Percentiles rank a stretch among this genome's conserved stretches.
phyloP scores from a whole-genome alignment of 2,113 vertebrate species.

The Erythrocercus mccallii region DNA sequence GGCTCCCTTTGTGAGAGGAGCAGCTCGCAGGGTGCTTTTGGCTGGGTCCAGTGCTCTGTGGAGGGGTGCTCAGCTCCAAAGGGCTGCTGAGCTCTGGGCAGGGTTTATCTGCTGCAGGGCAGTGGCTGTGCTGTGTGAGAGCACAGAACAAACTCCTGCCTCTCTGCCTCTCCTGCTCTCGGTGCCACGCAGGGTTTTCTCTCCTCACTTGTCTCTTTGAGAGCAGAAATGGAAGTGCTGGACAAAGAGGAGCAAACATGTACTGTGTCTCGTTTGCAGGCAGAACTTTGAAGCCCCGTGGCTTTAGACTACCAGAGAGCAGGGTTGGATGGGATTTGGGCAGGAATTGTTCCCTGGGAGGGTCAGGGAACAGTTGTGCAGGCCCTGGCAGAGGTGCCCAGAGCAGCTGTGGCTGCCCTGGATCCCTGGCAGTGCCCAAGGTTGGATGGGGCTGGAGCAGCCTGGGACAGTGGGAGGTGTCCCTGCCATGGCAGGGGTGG shows the following conservation, averaged over 20 bases:
- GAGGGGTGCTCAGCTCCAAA: background rate
- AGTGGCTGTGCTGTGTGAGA: background rate
- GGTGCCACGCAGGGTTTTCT: background rate
- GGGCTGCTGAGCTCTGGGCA: background rate
- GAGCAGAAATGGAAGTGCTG: background rate
- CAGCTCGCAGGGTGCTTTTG: background rate
- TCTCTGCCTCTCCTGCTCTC: background rate
- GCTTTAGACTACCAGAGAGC: background rate
- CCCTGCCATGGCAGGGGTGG: background rate
- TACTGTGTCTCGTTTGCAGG: fast-evolving
- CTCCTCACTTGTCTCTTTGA: no score
- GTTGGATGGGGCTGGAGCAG: fast-evolving
- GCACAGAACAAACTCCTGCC: background rate
- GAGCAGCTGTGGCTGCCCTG: background rate
- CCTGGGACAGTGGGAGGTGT: background rate
- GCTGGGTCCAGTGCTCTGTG: background rate
- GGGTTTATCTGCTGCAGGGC: background rate
- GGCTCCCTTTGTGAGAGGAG: background rate
- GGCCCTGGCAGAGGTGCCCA: background rate
- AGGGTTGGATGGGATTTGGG: background rate
- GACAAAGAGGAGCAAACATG: no score
- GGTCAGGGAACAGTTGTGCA: no score
- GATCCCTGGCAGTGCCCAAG: background rate
- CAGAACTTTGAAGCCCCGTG: background rate
- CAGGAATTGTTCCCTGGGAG: background rate